Percentiles rank a stretch among this genome's conserved stretches.
Conservation (phyloP, 1,140 invertebrate species). For the Homalodisca vitripennis region DNA sequence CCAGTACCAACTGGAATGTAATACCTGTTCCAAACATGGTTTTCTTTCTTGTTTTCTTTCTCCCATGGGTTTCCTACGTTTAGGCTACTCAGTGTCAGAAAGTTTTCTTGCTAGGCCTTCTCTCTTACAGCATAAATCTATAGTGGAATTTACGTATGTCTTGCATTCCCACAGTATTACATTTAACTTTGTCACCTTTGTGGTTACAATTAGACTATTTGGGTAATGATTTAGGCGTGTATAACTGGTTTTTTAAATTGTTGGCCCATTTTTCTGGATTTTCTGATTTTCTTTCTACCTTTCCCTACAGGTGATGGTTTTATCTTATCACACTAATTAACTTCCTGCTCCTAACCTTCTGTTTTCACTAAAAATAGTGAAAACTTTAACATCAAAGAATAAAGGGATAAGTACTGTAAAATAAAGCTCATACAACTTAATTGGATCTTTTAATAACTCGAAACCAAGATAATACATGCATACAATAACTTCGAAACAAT, state of each 20-base stretch:
- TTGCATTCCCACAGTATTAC: slow-evolving; percentile 11
- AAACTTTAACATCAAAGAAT: too few species aligned
- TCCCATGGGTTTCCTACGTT: not conserved
- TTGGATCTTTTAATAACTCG: too few species aligned
- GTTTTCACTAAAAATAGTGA: too few species aligned
- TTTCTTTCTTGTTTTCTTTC: slow-evolving; percentile 18
- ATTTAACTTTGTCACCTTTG: slow-evolving; percentile 2
- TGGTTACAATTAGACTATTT: not conserved
- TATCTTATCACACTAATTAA: not conserved
- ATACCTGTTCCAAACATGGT: not conserved
- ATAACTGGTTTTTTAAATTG: not conserved
- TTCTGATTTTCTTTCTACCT: not conserved
- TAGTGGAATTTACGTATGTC: not conserved
- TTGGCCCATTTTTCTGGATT: not conserved
- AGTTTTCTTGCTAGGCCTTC: not conserved
- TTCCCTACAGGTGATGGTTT: not conserved
- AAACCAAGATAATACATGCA: too few species aligned
- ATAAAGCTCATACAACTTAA: too few species aligned
- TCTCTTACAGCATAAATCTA: not conserved
- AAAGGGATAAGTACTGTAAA: too few species aligned
- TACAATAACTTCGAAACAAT: too few species aligned
- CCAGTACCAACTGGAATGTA: not conserved
- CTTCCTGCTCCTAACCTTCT: not conserved
- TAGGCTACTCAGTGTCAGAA: not conserved
- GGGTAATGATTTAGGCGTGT: not conserved